phyloP scores from a whole-genome alignment of 1,140 invertebrate genomes.

The Octopus bimaculoides region DNA sequence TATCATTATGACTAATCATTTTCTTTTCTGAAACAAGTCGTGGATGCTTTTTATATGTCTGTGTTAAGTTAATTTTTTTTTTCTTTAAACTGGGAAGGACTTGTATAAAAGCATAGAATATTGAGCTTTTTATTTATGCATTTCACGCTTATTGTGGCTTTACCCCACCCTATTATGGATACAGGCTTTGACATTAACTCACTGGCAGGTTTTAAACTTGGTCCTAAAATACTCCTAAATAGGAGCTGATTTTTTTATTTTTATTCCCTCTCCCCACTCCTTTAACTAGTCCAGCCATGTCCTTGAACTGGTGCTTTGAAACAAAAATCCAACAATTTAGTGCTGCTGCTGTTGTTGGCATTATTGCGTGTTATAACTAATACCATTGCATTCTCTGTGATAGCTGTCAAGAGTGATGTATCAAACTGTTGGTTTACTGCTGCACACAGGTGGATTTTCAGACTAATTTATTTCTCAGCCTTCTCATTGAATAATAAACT shows the following conservation, averaged over 20 bases:
- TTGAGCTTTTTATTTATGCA: not conserved
- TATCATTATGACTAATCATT: too few species aligned
- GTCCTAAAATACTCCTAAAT: not conserved
- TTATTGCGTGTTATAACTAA: constrained; percentile 4
- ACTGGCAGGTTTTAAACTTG: not conserved
- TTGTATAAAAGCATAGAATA: not conserved
- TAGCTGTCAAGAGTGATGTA: constrained; percentile 5
- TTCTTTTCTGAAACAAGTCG: too few species aligned
- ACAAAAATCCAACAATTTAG: constrained; percentile 2
- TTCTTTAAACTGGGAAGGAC: too few species aligned
- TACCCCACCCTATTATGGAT: not conserved
- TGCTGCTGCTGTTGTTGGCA: not conserved
- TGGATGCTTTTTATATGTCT: too few species aligned
- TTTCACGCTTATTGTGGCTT: not conserved
- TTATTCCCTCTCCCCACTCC: not conserved
- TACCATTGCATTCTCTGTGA: constrained; percentile 9
- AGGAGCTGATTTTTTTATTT: not conserved
- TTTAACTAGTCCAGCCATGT: not conserved
- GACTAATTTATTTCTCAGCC: constrained; percentile 7
- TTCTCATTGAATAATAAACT: constrained; percentile 4
- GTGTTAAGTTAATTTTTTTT: too few species aligned
- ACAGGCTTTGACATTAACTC: not conserved
- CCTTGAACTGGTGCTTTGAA: constrained; percentile 9
- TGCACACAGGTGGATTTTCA: not conserved
- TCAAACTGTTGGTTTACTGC: constrained; percentile 5